Evolutionary conservation across 1,140 invertebrate species (phyloP).

Genomic region (Rhagoletis pomonella): DNA sequence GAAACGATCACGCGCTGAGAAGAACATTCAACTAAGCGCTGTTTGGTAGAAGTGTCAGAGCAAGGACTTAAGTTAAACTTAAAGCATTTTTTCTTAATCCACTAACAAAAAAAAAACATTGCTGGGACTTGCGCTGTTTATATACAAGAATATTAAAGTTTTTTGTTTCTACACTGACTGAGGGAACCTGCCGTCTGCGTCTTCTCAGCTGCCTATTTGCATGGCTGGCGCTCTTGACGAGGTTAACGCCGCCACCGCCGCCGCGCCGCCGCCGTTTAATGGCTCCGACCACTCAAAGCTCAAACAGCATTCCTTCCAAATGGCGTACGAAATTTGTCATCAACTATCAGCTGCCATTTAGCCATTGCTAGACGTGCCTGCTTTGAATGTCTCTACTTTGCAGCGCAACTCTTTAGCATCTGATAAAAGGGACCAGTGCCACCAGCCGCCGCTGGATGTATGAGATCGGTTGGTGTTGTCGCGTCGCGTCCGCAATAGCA

Average conservation of each 20-base stretch:
- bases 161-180: not conserved
- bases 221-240: constrained; percentile 6
- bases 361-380: not conserved
- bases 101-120: not conserved
- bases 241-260: not conserved
- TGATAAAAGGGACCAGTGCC: constrained; percentile 7
- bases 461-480: not conserved
- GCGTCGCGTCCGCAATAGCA: not conserved
- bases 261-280: not conserved
- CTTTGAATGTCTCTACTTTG: constrained; percentile 45
- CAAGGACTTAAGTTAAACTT: not conserved
- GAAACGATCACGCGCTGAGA: not conserved
- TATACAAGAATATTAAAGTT: not conserved
- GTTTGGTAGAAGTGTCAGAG: not conserved
- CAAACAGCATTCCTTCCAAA: not conserved
- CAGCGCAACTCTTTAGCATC: constrained; percentile 12
- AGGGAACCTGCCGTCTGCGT: no score
- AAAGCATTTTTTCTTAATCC: not conserved
- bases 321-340: constrained; percentile 51
- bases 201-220: not conserved
- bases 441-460: not conserved
- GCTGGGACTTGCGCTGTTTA: not conserved
- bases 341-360: constrained; percentile 50
- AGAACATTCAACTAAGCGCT: constrained; percentile 16
- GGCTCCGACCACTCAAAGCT: constrained; percentile 26